A percentile compares a stretch with the other conserved stretches of the same genome.
phyloP scores from a whole-genome alignment of 2,113 vertebrate species.

The Perca schrenkii region DNA sequence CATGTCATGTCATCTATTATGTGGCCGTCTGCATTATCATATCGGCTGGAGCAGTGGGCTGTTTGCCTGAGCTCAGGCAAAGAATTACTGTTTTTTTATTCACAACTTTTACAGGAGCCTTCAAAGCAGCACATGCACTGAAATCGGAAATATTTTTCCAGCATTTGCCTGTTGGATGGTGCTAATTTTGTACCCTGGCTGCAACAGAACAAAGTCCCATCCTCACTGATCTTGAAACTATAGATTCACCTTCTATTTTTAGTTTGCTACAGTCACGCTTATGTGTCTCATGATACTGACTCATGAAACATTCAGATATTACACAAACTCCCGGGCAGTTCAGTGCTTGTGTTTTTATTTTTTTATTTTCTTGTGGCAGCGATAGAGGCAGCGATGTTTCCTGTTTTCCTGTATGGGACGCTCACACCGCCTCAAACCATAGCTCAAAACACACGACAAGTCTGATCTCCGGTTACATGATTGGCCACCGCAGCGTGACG shows the following conservation, averaged over 20 bases:
- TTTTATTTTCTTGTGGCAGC: too few species aligned
- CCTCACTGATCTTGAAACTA: background rate
- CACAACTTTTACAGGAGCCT: background rate
- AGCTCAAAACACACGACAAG: too few species aligned
- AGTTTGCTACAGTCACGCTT: too few species aligned
- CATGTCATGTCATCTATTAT: conserved; percentile 2
- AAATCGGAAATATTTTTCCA: background rate
- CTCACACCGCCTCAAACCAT: too few species aligned
- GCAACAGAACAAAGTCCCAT: background rate
- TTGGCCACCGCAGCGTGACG: too few species aligned
- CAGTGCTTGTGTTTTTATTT: too few species aligned
- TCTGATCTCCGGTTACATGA: too few species aligned
- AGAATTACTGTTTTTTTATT: background rate
- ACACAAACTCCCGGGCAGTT: too few species aligned
- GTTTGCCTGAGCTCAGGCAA: background rate
- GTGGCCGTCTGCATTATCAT: background rate
- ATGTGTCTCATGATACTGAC: background rate
- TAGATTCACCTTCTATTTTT: background rate
- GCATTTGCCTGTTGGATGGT: too few species aligned
- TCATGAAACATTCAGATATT: too few species aligned
- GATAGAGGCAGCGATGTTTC: too few species aligned
- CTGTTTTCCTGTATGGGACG: too few species aligned
- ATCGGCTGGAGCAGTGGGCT: background rate
- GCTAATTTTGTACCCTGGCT: background rate
- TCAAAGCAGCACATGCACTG: background rate